Percentiles rank a stretch among this genome's conserved stretches.
phyloP scores from a whole-genome alignment of 2,797 vertebrate species.

The Hephaestus fuliginosus region DNA sequence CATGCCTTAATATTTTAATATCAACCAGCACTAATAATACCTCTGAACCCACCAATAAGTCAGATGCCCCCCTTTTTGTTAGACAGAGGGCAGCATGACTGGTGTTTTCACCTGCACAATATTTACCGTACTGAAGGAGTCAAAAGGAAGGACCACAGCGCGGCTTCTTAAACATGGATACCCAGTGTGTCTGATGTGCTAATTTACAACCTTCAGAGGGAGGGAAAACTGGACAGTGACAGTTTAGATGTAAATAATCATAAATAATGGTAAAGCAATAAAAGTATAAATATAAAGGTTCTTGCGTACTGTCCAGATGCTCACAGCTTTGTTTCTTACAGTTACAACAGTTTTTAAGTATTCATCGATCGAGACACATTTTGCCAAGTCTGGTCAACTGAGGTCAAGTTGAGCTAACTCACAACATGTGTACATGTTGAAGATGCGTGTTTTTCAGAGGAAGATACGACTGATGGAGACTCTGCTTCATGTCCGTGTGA shows the following conservation, averaged over 20 bases:
- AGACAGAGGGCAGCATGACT: conserved; percentile 2
- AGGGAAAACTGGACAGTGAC: conserved; percentile 7
- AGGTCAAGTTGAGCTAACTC: conserved; percentile 17
- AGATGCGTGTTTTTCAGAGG: neutral
- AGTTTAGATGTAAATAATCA: conserved; percentile 1
- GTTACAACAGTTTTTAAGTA: conserved; percentile 14
- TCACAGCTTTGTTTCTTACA: neutral
- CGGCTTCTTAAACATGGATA: neutral
- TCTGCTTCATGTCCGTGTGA: conserved; percentile 14
- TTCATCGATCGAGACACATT: conserved; percentile 16
- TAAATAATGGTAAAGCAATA: conserved; percentile 37
- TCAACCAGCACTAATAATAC: conserved; percentile 59
- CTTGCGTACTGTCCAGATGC: neutral
- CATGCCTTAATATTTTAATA: conserved; percentile 55
- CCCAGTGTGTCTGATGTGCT: conserved; percentile 16
- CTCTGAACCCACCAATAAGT: conserved; percentile 35
- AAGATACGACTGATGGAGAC: conserved; percentile 13
- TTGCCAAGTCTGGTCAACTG: conserved; percentile 54
- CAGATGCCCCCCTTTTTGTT: neutral
- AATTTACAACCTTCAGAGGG: conserved; percentile 23
- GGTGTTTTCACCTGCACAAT: conserved; percentile 15
- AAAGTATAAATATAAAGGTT: neutral
- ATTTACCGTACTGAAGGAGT: conserved; percentile 19
- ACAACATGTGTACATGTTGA: conserved; percentile 10
- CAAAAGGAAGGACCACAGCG: neutral